A percentile compares a stretch with the other conserved stretches of the same genome.
phyloP scores from a whole-genome alignment of 30 jellyfish, hydroid and myxozoan species.

The Nemopilema nomurai region DNA sequence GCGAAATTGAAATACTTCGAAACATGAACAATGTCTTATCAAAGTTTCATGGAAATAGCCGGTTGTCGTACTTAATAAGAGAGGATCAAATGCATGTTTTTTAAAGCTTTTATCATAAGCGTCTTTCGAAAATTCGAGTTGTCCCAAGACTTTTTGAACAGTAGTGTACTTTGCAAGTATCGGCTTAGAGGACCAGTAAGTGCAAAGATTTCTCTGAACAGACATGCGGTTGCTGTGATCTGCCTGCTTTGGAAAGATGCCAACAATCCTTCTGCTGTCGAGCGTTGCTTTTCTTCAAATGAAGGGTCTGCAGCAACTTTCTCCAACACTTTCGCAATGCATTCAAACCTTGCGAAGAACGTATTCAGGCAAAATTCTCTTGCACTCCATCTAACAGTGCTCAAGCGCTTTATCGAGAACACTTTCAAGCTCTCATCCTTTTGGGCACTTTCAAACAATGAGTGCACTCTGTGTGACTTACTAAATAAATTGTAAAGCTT shows the following conservation, averaged over 20 bases:
- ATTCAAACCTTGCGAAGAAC: conserved; percentile 30
- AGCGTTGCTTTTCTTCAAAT: conserved; percentile 53
- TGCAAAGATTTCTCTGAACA: conserved; percentile 47
- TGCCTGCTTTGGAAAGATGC: conserved; percentile 53
- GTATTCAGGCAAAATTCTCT: conserved; percentile 41
- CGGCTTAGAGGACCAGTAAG: conserved; percentile 62
- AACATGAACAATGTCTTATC: too few species aligned
- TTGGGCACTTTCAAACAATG: conserved; percentile 37
- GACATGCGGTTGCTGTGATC: conserved; percentile 59
- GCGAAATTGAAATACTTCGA: too few species aligned
- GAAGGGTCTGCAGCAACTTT: conserved; percentile 29
- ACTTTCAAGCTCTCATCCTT: conserved; percentile 46
- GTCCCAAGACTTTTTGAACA: too few species aligned
- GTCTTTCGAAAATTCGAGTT: conserved; percentile 37
- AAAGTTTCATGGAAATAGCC: too few species aligned
- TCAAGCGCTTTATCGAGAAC: conserved; percentile 31
- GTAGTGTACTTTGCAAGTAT: conserved; percentile 30
- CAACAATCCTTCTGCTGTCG: conserved; percentile 62
- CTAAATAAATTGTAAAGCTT: conserved; percentile 22
- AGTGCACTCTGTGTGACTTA: conserved; percentile 52
- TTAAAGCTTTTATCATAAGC: too few species aligned
- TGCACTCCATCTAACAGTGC: conserved; percentile 49
- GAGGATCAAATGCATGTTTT: too few species aligned
- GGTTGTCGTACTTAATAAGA: too few species aligned
- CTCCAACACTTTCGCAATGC: conserved; percentile 37